phyloP scores from a whole-genome alignment of 2,113 vertebrate genomes.

The Prolemur simus region DNA sequence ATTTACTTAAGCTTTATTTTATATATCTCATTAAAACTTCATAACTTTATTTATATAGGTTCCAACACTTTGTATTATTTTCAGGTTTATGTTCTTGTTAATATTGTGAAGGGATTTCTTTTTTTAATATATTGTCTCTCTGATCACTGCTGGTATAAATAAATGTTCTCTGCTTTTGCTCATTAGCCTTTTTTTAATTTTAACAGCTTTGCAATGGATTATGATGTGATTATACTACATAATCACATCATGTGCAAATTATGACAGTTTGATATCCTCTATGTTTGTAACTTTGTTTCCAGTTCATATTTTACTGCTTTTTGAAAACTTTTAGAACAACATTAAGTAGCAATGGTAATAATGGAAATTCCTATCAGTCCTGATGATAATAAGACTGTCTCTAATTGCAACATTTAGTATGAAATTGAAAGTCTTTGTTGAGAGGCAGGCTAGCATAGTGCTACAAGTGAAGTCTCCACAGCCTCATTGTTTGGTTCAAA shows the following conservation, averaged over 20 bases:
- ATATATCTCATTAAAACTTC: not conserved
- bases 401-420: not conserved
- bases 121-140: not conserved
- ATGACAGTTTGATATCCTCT: not conserved
- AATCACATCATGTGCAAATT: not conserved
- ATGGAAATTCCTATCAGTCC: not conserved
- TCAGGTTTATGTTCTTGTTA: not conserved
- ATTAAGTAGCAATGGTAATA: not conserved
- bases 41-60: not conserved
- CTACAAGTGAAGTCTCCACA: not conserved
- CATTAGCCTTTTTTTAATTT: not conserved
- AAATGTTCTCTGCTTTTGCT: constrained; percentile 8
- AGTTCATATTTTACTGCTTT: not conserved
- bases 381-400: not conserved
- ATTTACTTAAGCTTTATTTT: constrained; percentile 10
- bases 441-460: not conserved
- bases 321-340: not conserved
- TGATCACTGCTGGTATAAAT: not conserved
- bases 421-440: not conserved
- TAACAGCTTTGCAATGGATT: not conserved
- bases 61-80: not conserved
- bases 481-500: not conserved
- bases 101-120: not conserved
- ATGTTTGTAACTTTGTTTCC: constrained; percentile 20
- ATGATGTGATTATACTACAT: not conserved